Evolutionary conservation across 2,888 invertebrate genomes (phyloP).

Genomic region (Sepioteuthis lessoniana): DNA sequence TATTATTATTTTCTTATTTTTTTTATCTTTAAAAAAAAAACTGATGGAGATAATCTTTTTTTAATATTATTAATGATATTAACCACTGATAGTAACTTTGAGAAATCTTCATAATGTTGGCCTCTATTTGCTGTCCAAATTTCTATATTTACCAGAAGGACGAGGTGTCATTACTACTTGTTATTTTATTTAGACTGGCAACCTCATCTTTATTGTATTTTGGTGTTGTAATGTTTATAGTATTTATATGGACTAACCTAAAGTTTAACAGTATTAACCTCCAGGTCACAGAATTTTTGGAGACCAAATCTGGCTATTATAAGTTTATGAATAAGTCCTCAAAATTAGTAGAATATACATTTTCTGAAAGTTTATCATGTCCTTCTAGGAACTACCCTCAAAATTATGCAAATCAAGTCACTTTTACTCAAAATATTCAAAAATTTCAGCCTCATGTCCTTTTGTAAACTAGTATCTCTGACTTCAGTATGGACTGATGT

Average conservation of each 20-base stretch:
- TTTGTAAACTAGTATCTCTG: no score
- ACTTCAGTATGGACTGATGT: no score
- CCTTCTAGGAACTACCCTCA: no score
- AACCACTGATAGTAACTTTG: neutral
- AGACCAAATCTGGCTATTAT: neutral
- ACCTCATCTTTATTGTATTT: neutral
- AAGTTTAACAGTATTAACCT: neutral
- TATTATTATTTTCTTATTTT: neutral
- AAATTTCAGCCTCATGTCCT: no score
- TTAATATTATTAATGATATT: neutral
- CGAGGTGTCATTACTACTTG: slow-evolving; percentile 14
- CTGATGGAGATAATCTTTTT: neutral
- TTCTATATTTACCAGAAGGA: neutral
- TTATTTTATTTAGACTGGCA: neutral
- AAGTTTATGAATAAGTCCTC: no score
- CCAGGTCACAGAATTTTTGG: neutral
- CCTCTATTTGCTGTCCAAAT: neutral
- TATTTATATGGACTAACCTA: neutral
- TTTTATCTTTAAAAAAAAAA: neutral
- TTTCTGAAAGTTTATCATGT: no score
- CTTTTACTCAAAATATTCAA: no score
- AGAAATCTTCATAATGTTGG: neutral
- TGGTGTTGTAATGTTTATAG: neutral
- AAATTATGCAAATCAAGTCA: no score
- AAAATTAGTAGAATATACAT: no score